Evolutionary conservation across 2,888 invertebrate species (phyloP).

Genomic region (Mayetiola destructor): DNA sequence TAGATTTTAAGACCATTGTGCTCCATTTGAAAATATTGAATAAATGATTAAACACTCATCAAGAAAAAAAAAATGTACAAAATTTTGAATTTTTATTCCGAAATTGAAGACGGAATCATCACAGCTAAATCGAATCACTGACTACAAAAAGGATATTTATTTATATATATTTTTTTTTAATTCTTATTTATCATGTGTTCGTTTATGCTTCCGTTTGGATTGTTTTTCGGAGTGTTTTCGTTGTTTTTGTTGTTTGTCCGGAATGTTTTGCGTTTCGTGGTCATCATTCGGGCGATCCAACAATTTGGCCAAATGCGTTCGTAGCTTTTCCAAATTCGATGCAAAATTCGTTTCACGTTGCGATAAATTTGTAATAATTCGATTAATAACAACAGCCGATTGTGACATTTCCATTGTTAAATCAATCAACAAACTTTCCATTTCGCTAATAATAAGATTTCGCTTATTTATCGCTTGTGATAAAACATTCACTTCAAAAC

Average conservation of each 20-base stretch:
- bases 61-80: neutral
- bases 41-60: neutral
- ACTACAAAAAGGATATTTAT: neutral
- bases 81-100: neutral
- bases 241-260: neutral
- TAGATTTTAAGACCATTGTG: neutral
- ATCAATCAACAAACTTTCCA: constrained; percentile 7
- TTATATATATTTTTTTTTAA: neutral
- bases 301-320: neutral
- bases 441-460: constrained; percentile 4
- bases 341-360: neutral
- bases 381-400: neutral
- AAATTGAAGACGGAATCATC: neutral
- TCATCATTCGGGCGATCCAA: neutral
- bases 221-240: neutral
- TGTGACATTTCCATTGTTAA: constrained; percentile 7
- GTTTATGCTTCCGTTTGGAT: neutral
- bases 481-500: constrained; percentile 3
- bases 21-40: neutral
- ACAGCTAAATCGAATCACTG: neutral
- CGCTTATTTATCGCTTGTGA: constrained; percentile 1
- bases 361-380: neutral
- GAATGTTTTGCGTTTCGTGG: neutral
- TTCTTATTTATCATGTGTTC: neutral
- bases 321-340: neutral